Evolutionary conservation across 2,113 vertebrate species (phyloP).

Genomic region (Petaurus breviceps): DNA sequence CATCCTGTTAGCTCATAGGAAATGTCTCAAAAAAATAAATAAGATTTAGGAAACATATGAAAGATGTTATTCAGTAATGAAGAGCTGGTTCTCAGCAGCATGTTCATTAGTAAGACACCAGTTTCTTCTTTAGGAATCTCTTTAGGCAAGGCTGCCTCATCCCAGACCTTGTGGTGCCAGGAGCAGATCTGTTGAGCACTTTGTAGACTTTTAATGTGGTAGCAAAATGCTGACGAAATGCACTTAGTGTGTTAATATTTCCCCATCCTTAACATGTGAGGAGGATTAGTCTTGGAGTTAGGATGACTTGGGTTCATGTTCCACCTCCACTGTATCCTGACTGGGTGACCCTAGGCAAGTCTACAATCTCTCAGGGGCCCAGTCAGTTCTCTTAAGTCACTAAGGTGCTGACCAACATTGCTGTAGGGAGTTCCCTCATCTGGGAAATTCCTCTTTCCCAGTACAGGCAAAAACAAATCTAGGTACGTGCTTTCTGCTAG

Average conservation of each 20-base stretch:
- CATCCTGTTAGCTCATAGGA: conserved; percentile 61
- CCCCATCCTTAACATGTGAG: background rate
- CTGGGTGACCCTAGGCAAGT: background rate
- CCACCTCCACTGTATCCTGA: background rate
- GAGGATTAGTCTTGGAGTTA: background rate
- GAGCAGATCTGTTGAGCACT: background rate
- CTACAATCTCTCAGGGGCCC: background rate
- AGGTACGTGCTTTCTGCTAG: background rate
- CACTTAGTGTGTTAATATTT: background rate
- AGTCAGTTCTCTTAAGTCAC: background rate
- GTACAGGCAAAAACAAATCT: background rate
- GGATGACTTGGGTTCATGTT: background rate
- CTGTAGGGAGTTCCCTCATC: background rate
- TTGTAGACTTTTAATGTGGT: background rate
- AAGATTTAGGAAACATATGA: conserved; percentile 27
- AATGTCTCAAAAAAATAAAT: conserved; percentile 47
- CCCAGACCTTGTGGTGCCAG: background rate
- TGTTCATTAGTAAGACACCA: background rate
- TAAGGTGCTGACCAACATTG: background rate
- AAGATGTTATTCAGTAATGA: background rate
- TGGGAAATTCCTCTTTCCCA: background rate
- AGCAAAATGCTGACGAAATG: background rate
- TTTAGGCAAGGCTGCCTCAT: background rate
- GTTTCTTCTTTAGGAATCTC: background rate
- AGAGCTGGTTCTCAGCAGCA: background rate